Evolutionary conservation across 2,888 invertebrate genomes (phyloP).

Genomic region (Pemphredon lugubris): DNA sequence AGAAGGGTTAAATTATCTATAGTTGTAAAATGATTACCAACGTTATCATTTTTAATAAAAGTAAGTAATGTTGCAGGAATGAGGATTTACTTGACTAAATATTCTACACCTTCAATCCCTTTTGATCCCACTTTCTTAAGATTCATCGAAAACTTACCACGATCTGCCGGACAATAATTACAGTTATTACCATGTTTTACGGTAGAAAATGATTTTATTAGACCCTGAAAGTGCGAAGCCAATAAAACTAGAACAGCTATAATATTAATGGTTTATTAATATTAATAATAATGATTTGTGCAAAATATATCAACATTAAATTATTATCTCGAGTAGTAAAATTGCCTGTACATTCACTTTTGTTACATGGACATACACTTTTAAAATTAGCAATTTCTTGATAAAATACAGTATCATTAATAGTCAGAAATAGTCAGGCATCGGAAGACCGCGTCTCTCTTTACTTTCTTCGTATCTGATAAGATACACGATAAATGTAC

Average conservation of each 20-base stretch:
- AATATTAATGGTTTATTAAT: slow-evolving; percentile 68
- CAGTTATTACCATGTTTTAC: no score
- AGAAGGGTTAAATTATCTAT: slow-evolving; percentile 67
- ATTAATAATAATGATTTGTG: slow-evolving; percentile 73
- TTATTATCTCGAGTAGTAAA: slow-evolving; percentile 72
- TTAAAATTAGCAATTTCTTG: slow-evolving; percentile 63
- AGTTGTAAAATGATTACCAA: slow-evolving; percentile 61
- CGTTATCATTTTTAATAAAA: slow-evolving; percentile 70
- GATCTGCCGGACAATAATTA: no score
- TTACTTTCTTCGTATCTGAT: slow-evolving; percentile 39
- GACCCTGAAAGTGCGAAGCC: slow-evolving; percentile 12
- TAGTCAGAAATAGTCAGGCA: slow-evolving; percentile 59
- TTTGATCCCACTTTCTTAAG: slow-evolving; percentile 3
- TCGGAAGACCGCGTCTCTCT: slow-evolving; percentile 63
- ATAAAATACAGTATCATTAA: slow-evolving; percentile 70
- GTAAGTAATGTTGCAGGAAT: slow-evolving; percentile 58
- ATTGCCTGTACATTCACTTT: slow-evolving; percentile 71
- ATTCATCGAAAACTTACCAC: no score
- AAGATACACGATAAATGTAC: slow-evolving; percentile 57
- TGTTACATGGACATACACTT: slow-evolving; percentile 59
- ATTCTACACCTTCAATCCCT: not conserved
- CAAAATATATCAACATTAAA: slow-evolving; percentile 77
- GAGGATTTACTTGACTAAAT: not conserved
- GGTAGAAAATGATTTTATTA: no score
- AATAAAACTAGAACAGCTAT: slow-evolving; percentile 28